Evolutionary conservation across 1,140 invertebrate species (phyloP), one percentile per base, ranked within the genome.

Genomic region (Acyrthosiphon pisum): DNA sequence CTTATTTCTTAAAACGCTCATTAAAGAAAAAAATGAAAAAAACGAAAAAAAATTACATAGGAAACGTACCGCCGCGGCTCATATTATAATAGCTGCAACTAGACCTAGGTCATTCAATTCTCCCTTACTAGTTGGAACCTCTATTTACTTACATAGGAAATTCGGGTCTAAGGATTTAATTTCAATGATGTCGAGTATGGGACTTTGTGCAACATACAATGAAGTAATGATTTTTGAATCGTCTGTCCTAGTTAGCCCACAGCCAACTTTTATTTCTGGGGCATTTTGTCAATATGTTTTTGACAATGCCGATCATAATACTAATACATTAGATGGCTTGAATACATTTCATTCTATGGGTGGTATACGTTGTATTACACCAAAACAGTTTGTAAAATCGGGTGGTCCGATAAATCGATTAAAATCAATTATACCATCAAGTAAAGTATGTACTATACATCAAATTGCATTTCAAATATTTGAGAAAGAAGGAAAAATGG

Each of bases 261-360:
- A 84, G 7, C 37, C 81, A 84, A 84, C 35, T 26, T 84, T 41
- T 84, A 84, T 41, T 84, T 23, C 35, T 8, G 23, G 22, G 0
- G 23, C 81, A 23, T 84, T 84, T 44, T 44, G 41, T 84, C 81
- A 84, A 26, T 84, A 84, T 84, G 37, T 84, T 44, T 84, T 84
- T 26, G 37, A 84, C 3, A 84, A 84, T 84, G 37, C 81, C 0
- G 37, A 84, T 44, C 81, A 84, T 44, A 84, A 84, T 44, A 44
- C 41, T 26, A 84, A 44, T 44, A 95, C 94, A 44, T 48, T 95
- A 50, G 94, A 94, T 94, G 94, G 94, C 1, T 48, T 48, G 1
- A 48, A 94, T 86, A 94, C 94, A 48, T 94, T 95, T 91, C 94
- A 95, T 94, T 53, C 60, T 22, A 94, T 94, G 94, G 94, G 94